phyloP scores from a whole-genome alignment of 2,888 invertebrate species.

The Hedya salicella region DNA sequence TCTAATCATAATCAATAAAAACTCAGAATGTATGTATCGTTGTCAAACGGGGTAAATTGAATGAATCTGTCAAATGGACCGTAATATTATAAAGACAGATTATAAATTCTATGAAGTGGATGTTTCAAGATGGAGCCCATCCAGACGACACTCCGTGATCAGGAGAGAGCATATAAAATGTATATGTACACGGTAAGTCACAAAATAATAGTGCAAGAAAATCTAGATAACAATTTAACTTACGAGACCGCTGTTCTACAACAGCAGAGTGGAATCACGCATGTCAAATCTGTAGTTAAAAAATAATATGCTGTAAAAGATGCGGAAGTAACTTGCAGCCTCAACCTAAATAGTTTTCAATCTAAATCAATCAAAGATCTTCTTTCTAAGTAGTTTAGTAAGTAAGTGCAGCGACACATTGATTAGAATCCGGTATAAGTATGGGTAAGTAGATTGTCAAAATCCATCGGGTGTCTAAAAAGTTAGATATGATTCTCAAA shows the following conservation, averaged over 20 bases:
- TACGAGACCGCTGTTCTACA: background rate
- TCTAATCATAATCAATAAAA: constrained; percentile 20
- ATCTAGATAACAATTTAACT: background rate
- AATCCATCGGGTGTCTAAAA: background rate
- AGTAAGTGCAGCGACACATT: too few relatives aligned
- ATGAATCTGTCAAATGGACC: constrained; percentile 68
- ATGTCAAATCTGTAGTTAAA: background rate
- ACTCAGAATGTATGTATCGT: constrained; percentile 16
- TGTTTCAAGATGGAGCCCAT: constrained; percentile 72
- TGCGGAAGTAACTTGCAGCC: too few relatives aligned
- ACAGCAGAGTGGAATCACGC: background rate
- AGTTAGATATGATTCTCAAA: too few relatives aligned
- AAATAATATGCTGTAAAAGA: background rate
- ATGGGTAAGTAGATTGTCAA: background rate
- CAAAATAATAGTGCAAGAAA: constrained; percentile 10
- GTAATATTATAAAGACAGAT: constrained; percentile 60
- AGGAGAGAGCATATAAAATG: constrained; percentile 75
- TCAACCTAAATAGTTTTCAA: too few relatives aligned
- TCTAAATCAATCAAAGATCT: too few relatives aligned
- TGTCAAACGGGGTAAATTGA: constrained; percentile 37
- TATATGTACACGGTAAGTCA: constrained; percentile 79
- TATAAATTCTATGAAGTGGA: constrained; percentile 50
- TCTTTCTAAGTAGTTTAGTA: too few relatives aligned
- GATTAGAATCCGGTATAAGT: background rate
- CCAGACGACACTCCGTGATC: constrained; percentile 67